These are phyloP conservation scores for Caenorhabditis tropicalis DNA, from an alignment of 1,140 invertebrate species.

Conservation along the genomic window DNA sequence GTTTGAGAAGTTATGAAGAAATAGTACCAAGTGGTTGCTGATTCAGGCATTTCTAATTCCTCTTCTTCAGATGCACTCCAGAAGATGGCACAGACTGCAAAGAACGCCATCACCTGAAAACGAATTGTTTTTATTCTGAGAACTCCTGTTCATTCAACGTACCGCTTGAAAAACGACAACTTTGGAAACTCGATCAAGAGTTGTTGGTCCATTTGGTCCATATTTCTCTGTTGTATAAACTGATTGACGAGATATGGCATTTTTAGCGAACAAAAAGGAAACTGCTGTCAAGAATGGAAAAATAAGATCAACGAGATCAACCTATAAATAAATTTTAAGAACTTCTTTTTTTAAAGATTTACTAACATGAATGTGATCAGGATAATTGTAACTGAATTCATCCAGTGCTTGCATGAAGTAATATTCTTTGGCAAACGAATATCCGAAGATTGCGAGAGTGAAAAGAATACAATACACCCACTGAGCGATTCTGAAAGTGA, in stretches of 20 bases:
- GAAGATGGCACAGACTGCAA: not conserved
- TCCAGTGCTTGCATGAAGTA: not conserved
- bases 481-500: not conserved
- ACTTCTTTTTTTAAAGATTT: not conserved
- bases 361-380: not conserved
- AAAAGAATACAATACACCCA: not conserved
- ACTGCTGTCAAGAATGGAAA: not conserved
- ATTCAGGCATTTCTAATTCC: not conserved
- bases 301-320: not conserved
- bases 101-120: not conserved
- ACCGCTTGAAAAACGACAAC: not conserved
- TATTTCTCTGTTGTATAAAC: not conserved
- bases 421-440: not conserved
- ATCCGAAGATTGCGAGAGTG: not conserved
- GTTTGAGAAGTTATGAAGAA: slow-evolving; percentile 19
- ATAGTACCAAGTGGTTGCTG: not conserved
- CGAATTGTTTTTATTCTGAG: not conserved
- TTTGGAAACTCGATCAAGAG: not conserved
- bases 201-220: slow-evolving; percentile 19
- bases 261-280: not conserved
- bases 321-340: not conserved
- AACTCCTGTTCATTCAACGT: not conserved
- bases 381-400: no score
- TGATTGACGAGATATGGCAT: not conserved
- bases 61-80: not conserved